These are phyloP conservation scores for Darevskia mixta DNA, from an alignment of 2,797 vertebrate species.

Conservation along the genomic window DNA sequence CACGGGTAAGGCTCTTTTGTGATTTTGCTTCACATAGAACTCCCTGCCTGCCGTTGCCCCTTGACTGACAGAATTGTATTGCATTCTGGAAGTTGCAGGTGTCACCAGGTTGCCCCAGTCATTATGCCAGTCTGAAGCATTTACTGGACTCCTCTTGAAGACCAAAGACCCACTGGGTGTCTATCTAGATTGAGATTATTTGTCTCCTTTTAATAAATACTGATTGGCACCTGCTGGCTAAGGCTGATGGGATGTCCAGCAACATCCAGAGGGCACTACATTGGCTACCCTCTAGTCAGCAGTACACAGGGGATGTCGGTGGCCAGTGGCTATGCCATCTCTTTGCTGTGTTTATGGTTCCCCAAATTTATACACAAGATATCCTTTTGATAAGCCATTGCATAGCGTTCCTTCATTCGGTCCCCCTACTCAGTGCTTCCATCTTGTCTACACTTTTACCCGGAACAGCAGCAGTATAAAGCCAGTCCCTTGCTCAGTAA, in stretches of 20 bases:
- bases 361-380: neutral
- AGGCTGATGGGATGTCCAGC: too few species aligned
- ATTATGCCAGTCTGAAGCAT: neutral
- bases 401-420: neutral
- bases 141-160: neutral
- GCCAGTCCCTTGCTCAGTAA: conserved; percentile 13
- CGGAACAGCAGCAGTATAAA: neutral
- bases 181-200: neutral
- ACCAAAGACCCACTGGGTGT: neutral
- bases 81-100: neutral
- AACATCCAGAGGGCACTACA: neutral
- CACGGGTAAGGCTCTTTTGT: conserved; percentile 83
- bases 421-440: neutral
- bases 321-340: neutral
- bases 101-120: neutral
- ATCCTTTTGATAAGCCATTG: neutral
- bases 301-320: neutral
- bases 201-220: neutral
- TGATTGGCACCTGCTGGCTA: neutral
- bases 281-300: too few species aligned
- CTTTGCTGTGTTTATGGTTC: too few species aligned
- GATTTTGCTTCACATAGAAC: neutral
- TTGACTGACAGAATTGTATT: neutral
- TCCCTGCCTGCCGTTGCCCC: neutral
- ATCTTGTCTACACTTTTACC: neutral